Evolutionary conservation across 2,113 vertebrate genomes (phyloP).

Genomic region (Cephalopterus ornatus): DNA sequence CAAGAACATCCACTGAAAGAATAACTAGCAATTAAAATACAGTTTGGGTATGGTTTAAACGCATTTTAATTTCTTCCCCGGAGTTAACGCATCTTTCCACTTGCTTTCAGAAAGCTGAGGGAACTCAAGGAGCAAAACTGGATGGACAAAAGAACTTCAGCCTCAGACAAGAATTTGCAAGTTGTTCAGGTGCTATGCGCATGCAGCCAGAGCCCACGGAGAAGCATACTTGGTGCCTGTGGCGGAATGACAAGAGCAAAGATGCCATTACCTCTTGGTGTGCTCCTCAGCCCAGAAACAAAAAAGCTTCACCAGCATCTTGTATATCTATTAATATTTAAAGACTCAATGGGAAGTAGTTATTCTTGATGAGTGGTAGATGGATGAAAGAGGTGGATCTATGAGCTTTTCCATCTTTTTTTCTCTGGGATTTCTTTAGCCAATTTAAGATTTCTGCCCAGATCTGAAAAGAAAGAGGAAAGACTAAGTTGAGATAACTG

Average conservation of each 20-base stretch:
- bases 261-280: background rate
- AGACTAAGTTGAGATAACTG: background rate
- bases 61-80: background rate
- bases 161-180: background rate
- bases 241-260: background rate
- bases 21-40: background rate
- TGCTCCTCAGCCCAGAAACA: background rate
- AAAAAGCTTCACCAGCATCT: background rate
- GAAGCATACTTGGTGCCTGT: background rate
- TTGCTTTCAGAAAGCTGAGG: background rate
- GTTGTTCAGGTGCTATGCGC: rapidly evolving
- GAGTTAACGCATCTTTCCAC: background rate
- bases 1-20: background rate
- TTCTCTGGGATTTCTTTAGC: background rate
- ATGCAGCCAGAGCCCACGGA: background rate
- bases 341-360: background rate
- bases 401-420: background rate
- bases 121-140: background rate
- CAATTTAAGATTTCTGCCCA: background rate
- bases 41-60: background rate
- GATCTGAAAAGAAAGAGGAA: background rate
- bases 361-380: background rate
- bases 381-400: background rate
- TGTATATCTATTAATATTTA: background rate
- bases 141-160: background rate